phyloP scores from a whole-genome alignment of 2,113 vertebrate species.

The Prunella fulvescens region DNA sequence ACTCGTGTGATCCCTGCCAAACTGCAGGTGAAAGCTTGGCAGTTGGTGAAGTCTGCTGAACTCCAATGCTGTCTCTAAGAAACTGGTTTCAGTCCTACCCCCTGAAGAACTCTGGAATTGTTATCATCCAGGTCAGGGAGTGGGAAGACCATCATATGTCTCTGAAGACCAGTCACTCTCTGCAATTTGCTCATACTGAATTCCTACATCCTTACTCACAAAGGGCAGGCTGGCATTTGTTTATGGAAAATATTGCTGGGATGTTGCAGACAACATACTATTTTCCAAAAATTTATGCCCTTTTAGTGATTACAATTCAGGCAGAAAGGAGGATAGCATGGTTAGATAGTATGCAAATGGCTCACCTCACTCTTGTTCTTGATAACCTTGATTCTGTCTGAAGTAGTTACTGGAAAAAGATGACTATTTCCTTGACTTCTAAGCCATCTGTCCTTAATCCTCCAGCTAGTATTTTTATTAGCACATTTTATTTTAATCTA shows the following conservation, averaged over 20 bases:
- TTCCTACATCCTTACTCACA: background rate
- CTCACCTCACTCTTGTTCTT: background rate
- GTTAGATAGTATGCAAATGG: background rate
- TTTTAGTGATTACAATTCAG: background rate
- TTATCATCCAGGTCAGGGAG: background rate
- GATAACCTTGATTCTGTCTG: background rate
- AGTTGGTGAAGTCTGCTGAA: background rate
- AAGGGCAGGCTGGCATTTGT: background rate
- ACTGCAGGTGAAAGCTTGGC: constrained; percentile 18
- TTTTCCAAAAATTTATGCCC: background rate
- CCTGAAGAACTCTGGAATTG: background rate
- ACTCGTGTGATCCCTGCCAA: background rate
- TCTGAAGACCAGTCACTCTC: background rate
- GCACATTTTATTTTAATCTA: background rate
- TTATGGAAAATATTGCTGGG: background rate
- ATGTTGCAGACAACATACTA: background rate
- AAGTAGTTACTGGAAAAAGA: background rate
- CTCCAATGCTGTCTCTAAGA: background rate
- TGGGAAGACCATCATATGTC: rapidly evolving
- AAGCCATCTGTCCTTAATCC: background rate
- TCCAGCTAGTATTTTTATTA: constrained; percentile 2
- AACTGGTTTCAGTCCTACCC: background rate
- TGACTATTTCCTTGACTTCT: background rate
- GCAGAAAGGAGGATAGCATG: background rate
- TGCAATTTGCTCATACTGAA: background rate